Percentiles rank a stretch among this genome's conserved stretches.
Conservation (phyloP, 2,113 vertebrate species). For the Centropus unirufus region DNA sequence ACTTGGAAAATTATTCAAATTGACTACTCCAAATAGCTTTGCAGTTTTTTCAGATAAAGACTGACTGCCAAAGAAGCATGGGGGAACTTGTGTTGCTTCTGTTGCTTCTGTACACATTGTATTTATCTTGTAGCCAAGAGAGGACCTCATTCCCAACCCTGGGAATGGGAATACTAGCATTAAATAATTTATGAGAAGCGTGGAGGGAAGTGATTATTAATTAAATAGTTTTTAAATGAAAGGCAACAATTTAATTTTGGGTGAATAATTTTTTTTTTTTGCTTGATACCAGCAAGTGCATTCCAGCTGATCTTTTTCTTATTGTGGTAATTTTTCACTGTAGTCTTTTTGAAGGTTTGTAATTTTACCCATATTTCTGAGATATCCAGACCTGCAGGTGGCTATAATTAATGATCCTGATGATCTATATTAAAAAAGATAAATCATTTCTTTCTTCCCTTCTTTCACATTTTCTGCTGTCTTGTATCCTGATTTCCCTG, state of each 20-base stretch:
- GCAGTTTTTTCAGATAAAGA: neutral
- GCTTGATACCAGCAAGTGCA: neutral
- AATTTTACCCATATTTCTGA: constrained; percentile 37
- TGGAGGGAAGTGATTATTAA: neutral
- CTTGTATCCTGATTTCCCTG: constrained; percentile 40
- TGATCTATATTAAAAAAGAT: constrained; percentile 68
- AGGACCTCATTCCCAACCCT: neutral
- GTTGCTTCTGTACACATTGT: neutral
- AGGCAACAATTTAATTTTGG: constrained; percentile 56
- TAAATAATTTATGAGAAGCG: neutral
- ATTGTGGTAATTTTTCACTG: constrained; percentile 40
- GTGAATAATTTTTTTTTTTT: neutral
- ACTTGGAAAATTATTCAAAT: neutral
- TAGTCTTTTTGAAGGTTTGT: constrained; percentile 42
- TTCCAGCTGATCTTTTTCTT: constrained; percentile 44
- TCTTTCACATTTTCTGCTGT: constrained; percentile 41
- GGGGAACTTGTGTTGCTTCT: neutral
- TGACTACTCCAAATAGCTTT: neutral
- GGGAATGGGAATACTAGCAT: neutral
- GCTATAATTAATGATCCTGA: constrained; percentile 16
- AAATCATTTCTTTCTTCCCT: constrained; percentile 50
- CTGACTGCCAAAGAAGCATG: neutral
- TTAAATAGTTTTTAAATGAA: constrained; percentile 27
- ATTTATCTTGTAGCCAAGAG: neutral
- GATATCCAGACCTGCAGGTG: neutral